Base-by-base conservation (phyloP, 2,113 vertebrate genomes). In the Suricata suricatta region DNA sequence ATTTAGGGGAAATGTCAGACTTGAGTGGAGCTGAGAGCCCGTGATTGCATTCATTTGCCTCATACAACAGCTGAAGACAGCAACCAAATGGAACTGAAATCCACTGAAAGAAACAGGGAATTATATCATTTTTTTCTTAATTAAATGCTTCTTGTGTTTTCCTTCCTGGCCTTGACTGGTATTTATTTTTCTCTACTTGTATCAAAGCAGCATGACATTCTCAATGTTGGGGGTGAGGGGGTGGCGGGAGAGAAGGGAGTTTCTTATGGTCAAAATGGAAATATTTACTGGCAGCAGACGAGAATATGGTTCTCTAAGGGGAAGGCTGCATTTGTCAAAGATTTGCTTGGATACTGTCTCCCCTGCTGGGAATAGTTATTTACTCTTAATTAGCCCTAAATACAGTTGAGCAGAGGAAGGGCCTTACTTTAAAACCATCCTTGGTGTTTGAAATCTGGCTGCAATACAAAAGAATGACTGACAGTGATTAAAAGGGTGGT, bases 91-190 rank as follows among this genome's bases (percentile, higher is more conserved):
- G 97, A 97, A 87, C 84, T 72, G 95, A 93, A 94, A 50, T 93
- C 93, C 63, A 33, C 66, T 87, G 88, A 93, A 88, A 93, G 93
- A 97, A 95, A 97, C 3, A 79, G 50, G 52, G 95, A 97, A 98
- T 96, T 93, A 96, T 35, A 81, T 64, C 57, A 38, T 25, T 66
- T 90, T 84, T 96, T n/a, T 79, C 88, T 92, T 96, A 96, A 96
- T 97, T 97, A 98, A 98, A 98, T 96, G 79, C 47, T 97, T 94
- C 98, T 97, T 97, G 96, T 90, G 81, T 98, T 98, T 98, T 97
- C 44, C 81, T 98, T 97, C 85, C 90, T 98, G 94, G 94, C 92
- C 88, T 98, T 98, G 94, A 90, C 81, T 97, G 93, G 80, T 96
- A 88, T 96, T 98, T 98, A 94, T 97, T 97, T 95, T 90, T 87